These are phyloP conservation scores for Mionectes macconnelli DNA, from an alignment of 2,113 vertebrate genomes.

Conservation along the genomic window DNA sequence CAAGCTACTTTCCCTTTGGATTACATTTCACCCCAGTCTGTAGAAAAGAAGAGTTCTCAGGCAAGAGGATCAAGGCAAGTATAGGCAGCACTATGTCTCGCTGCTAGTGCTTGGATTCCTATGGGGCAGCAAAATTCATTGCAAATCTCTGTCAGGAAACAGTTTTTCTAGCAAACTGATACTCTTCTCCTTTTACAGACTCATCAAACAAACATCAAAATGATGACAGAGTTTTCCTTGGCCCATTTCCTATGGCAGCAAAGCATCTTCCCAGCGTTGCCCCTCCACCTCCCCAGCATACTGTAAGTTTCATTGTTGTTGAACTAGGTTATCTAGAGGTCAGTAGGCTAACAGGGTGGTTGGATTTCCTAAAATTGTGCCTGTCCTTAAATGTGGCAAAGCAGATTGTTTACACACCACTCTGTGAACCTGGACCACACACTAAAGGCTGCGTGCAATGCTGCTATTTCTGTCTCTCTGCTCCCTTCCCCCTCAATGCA, in stretches of 20 bases:
- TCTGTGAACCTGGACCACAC: neutral
- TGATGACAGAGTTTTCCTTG: conserved; percentile 22
- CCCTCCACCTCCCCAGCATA: neutral
- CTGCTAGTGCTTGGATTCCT: neutral
- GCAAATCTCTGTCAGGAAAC: neutral
- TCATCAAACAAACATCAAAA: neutral
- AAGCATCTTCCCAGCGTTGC: neutral
- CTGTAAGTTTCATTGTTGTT: conserved; percentile 73
- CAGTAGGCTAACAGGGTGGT: conserved; percentile 78
- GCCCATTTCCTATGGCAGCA: conserved; percentile 42
- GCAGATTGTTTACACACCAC: conserved; percentile 57
- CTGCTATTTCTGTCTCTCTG: conserved; percentile 58
- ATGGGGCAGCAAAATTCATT: neutral
- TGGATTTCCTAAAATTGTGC: conserved; percentile 89
- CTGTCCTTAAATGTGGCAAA: conserved; percentile 52
- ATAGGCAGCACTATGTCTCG: neutral
- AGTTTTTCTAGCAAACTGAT: conserved; percentile 4
- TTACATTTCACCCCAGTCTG: neutral
- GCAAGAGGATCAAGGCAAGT: neutral
- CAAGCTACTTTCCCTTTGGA: neutral
- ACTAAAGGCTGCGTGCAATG: conserved; percentile 9
- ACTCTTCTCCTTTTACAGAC: conserved; percentile 8
- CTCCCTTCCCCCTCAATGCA: neutral
- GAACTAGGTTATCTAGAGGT: conserved; percentile 73
- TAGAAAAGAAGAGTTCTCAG: neutral